These are phyloP conservation scores for Temnothorax ravouxi DNA, from an alignment of 2,888 invertebrate species.

Conservation along the genomic window DNA sequence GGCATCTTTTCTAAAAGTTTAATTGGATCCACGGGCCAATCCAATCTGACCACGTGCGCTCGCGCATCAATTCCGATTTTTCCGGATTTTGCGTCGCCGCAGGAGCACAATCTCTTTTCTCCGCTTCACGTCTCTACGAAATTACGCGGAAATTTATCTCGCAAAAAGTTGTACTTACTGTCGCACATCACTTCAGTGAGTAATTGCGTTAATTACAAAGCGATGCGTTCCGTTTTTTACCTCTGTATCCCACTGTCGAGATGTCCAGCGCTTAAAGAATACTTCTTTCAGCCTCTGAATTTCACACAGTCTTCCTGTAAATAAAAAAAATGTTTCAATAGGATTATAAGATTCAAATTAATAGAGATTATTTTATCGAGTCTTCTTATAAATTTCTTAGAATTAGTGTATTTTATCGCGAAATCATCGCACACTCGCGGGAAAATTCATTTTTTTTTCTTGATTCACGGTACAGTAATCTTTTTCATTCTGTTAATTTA, in stretches of 20 bases:
- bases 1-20: constrained; percentile 50
- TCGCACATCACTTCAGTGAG: background rate
- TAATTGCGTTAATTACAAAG: constrained; percentile 34
- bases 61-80: constrained; percentile 18
- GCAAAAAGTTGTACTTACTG: background rate
- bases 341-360: background rate
- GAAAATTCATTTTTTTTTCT: constrained; percentile 13
- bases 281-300: background rate
- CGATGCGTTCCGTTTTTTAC: background rate
- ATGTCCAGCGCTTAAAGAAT: background rate
- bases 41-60: constrained; percentile 17
- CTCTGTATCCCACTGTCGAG: background rate
- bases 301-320: background rate
- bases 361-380: background rate
- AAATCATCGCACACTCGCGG: background rate
- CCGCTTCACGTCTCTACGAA: background rate
- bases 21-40: constrained; percentile 45
- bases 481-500: constrained; percentile 45
- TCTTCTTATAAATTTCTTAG: background rate
- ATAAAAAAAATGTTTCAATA: background rate
- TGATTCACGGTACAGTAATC: constrained; percentile 23
- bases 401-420: background rate
- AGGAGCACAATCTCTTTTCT: background rate
- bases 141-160: constrained; percentile 23
- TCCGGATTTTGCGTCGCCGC: background rate